Percentiles rank a stretch among this genome's conserved stretches.
phyloP scores from a whole-genome alignment of 2,797 vertebrate genomes.

The Platyrinchus mystaceus region DNA sequence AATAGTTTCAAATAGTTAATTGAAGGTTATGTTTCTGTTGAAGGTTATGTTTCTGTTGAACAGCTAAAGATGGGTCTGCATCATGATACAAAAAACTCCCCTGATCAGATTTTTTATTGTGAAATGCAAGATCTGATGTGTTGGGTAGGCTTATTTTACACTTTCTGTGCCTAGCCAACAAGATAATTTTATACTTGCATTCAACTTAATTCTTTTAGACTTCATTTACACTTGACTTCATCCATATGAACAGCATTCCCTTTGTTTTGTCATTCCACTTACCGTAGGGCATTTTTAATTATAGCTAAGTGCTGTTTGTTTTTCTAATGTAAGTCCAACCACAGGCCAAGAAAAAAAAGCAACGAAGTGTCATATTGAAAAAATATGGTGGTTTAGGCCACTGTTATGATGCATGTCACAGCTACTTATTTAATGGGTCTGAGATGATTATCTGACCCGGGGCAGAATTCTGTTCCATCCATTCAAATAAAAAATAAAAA shows the following conservation, averaged over 20 bases:
- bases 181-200: constrained; percentile 32
- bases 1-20: not conserved
- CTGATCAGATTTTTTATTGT: not conserved
- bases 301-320: constrained; percentile 61
- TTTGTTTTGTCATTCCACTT: constrained; percentile 59
- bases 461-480: constrained; percentile 34
- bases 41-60: not conserved
- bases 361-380: constrained; percentile 23
- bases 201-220: constrained; percentile 65
- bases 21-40: not conserved
- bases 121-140: not conserved
- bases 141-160: constrained; percentile 10
- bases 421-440: constrained; percentile 34
- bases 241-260: constrained; percentile 48
- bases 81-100: not conserved
- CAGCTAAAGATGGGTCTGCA: not conserved
- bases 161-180: constrained; percentile 31
- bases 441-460: constrained; percentile 31
- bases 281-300: constrained; percentile 58
- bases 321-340: constrained; percentile 43
- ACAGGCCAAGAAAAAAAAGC: constrained; percentile 5
- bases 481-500: not conserved
- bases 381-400: constrained; percentile 44
- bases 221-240: constrained; percentile 62
- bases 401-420: constrained; percentile 54